Evolutionary conservation across 2,113 vertebrate species (phyloP), one percentile per base, ranked within the genome.

Genomic region (Lota lota): DNA sequence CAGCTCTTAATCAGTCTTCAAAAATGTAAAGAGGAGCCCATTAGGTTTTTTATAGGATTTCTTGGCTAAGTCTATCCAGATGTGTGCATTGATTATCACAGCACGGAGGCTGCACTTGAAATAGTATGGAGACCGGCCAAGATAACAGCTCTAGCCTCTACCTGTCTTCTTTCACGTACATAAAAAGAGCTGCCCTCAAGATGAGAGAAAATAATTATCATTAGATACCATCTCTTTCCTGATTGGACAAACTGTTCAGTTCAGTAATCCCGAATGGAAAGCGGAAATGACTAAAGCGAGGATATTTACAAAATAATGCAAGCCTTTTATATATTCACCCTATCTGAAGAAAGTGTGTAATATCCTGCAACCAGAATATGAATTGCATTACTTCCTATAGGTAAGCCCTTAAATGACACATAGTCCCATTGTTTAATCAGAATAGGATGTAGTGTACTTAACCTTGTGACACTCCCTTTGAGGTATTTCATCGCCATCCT

Each of bases 1-100:
- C 68, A 11, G 70, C 81, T 88, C 77, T 83, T 89, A 88, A 90
- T 90, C 85, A 89, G 83, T 81, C 88, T 77, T 84, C 82, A 79
- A 76, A 79, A 89, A 89, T 86, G 83, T 86, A 87, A 47, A 70
- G 73, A 78, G 68, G 81, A 87, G 83, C 86, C 85, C 66, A 87
- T 91, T 91, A 90, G 76, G 78, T 69, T 76, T 79, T 90, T 91
- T 89, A 91, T 89, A 88, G 86, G 84, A 88, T 88, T 90, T 86
- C 73, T 83, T 73, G 68, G 75, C 86, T 90, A 91, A 91, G 76
- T 77, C 74, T 68, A 79, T 85, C 89, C 90, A 92, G 90, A 90
- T 92, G 91, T 91, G 72, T 73, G 65, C 74, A 75, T 76, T 87
- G 87, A 85, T 89, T 88, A 90, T 85, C 83, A 83, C 75, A 89